These are phyloP conservation scores for Epinotia brunnichana DNA, from an alignment of 2,888 invertebrate genomes.

Conservation along the genomic window DNA sequence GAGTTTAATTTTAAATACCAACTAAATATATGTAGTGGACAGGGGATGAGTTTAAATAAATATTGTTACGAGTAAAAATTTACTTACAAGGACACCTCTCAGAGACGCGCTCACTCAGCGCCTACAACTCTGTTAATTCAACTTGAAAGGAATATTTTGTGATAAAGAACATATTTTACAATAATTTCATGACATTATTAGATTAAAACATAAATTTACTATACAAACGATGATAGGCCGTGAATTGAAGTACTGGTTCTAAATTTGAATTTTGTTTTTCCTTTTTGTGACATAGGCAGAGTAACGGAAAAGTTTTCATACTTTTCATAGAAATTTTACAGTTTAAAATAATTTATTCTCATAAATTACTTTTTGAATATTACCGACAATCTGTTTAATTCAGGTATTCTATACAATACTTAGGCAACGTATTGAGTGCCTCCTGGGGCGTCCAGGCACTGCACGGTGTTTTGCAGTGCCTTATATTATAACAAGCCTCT, in stretches of 20 bases:
- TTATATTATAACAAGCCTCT: too few species aligned
- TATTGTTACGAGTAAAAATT: background rate
- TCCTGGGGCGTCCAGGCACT: too few species aligned
- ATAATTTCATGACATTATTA: conserved; percentile 57
- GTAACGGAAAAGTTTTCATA: conserved; percentile 47
- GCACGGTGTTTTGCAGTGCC: too few species aligned
- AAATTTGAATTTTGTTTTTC: conserved; percentile 20
- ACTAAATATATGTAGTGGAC: too few species aligned
- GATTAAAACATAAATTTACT: conserved; percentile 45
- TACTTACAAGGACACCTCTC: conserved; percentile 47
- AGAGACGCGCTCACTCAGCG: conserved; percentile 1
- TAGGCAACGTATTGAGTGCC: too few species aligned
- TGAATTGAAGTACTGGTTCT: conserved; percentile 20
- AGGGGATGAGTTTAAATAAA: background rate
- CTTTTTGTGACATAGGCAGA: background rate
- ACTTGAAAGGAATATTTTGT: conserved; percentile 70
- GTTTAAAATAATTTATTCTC: too few species aligned
- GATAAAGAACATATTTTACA: conserved; percentile 74
- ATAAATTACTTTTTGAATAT: too few species aligned
- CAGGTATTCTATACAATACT: too few species aligned
- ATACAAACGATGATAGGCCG: conserved; percentile 43
- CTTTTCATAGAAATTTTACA: background rate
- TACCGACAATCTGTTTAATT: too few species aligned
- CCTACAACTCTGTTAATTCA: conserved; percentile 47
- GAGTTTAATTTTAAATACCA: too few species aligned